Base-by-base conservation (phyloP, 2,113 vertebrate species). In the Mellivora capensis region DNA sequence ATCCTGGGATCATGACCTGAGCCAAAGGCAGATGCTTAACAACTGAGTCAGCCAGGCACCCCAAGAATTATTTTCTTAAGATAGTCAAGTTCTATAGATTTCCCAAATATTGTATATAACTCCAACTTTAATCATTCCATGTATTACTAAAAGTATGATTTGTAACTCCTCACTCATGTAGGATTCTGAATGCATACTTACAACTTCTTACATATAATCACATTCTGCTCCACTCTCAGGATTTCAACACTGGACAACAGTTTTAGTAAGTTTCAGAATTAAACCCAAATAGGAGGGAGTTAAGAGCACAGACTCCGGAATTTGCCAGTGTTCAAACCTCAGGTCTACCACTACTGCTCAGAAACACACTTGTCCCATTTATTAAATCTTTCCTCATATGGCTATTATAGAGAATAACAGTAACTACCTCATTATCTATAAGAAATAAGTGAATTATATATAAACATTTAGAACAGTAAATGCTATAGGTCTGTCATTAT, bases 11-110 rank as follows among this genome's bases (percentile, higher is more conserved):
- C 52, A 54, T 18, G 52, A 54, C 52, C 52, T 54, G 5, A 54
- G 52, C 52, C 17, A 18, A 54, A 54, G 52, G 52, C 52, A 54
- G 52, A 54, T 54, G 52, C 52, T 54, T 54, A 54, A 54, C 1
- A 17, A 54, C 52, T 54, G 52, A 54, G 52, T 54, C 52, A 54
- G 52, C 52, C 52, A 54, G 52, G 52, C 5, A 1, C 17, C 52
- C 52, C 52, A 80, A 69, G 8, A 96, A 95, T n/a, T 49, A 92
- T 54, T 92, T 91, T 71, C 64, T 96, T 87, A 94, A 94, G 89
- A 86, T 5, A 88, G 29, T 29, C 9, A 61, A 49, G 39, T 96
- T 96, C 47, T 93, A 0, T 47, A 83, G 61, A 42, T 87, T 87
- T 25, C 21, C 8, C 72, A 89, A 77, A 3, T 67, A 57, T 3